phyloP scores from a whole-genome alignment of 1,140 invertebrate species.

The Procambarus virginalis region DNA sequence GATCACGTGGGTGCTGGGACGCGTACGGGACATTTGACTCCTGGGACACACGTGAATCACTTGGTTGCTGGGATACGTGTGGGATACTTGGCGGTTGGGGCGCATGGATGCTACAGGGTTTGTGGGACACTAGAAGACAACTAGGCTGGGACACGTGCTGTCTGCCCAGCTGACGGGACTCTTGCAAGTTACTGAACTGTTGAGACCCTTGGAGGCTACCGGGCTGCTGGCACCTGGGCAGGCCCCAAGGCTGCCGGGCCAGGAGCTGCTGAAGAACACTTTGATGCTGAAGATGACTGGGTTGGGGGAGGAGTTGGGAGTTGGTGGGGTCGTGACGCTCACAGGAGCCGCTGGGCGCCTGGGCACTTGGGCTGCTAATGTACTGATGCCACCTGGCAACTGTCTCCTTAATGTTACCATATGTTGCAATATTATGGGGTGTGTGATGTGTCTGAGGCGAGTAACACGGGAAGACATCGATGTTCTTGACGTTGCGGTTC shows the following conservation, averaged over 20 bases:
- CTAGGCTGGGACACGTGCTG: neutral
- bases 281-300: neutral
- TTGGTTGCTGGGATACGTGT: neutral
- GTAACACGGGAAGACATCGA: neutral
- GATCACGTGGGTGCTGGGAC: neutral
- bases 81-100: neutral
- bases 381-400: neutral
- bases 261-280: neutral
- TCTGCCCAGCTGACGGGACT: neutral
- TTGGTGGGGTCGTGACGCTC: neutral
- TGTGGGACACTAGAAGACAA: no score
- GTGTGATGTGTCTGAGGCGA: neutral
- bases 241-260: neutral
- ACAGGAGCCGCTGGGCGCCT: no score
- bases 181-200: neutral
- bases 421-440: neutral
- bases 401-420: neutral
- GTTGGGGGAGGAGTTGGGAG: neutral
- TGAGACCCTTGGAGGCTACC: neutral
- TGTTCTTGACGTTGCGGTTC: slow-evolving; percentile 2
- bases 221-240: neutral
- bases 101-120: neutral
- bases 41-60: neutral
- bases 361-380: neutral
- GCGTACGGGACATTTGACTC: neutral